These are phyloP conservation scores for Athrips mouffetella DNA, from an alignment of 2,888 invertebrate genomes.

Conservation along the genomic window DNA sequence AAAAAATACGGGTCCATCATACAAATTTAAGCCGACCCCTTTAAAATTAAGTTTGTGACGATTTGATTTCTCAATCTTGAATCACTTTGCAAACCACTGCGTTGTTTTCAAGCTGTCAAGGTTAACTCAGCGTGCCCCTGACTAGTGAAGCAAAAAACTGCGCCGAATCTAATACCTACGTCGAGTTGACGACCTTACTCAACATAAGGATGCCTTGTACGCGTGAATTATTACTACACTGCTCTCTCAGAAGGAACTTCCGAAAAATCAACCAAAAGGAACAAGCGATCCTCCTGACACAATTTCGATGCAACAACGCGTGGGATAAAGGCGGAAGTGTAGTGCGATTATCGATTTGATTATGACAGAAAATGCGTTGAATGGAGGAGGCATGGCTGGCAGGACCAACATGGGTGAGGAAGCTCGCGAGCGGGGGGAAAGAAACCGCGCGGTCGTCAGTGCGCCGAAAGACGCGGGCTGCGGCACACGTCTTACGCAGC, in stretches of 20 bases:
- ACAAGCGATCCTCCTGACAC: slow-evolving; percentile 45
- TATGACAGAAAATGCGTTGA: slow-evolving; percentile 77
- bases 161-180: slow-evolving; percentile 10
- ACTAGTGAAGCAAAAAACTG: background rate
- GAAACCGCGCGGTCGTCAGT: slow-evolving; percentile 41
- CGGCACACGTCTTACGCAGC: slow-evolving; percentile 66
- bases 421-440: slow-evolving; percentile 24
- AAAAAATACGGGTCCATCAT: too few species aligned
- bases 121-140: slow-evolving; percentile 8
- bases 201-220: slow-evolving; percentile 2
- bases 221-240: background rate
- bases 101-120: slow-evolving; percentile 8
- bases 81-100: background rate
- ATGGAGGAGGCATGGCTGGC: slow-evolving; percentile 54
- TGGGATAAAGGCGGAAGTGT: slow-evolving; percentile 72
- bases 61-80: background rate
- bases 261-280: slow-evolving; percentile 15
- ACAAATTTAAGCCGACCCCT: too few species aligned
- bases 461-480: slow-evolving; percentile 66
- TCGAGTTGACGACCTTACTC: slow-evolving; percentile 9
- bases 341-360: slow-evolving; percentile 77
- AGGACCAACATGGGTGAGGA: slow-evolving; percentile 31
- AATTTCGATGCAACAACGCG: slow-evolving; percentile 68
- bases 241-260: background rate
- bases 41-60: background rate